Evolutionary conservation across 2,113 vertebrate species (phyloP).

Genomic region (Clinocottus analis): DNA sequence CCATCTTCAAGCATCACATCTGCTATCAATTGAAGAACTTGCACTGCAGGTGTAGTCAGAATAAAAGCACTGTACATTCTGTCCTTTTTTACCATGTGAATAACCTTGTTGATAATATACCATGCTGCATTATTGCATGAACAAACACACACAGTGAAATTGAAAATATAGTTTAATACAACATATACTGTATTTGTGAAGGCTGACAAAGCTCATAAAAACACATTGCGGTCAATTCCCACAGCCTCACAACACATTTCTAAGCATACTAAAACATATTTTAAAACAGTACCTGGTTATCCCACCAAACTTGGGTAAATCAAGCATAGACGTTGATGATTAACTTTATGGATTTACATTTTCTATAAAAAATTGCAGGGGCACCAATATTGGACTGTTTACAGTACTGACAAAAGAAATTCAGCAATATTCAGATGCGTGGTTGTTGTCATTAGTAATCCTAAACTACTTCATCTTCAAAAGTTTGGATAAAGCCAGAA

Average conservation of each 20-base stretch:
- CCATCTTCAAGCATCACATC: neutral
- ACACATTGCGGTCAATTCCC: conserved; percentile 29
- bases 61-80: neutral
- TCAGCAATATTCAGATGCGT: conserved; percentile 21
- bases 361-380: conserved; percentile 2
- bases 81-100: neutral
- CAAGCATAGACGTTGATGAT: conserved; percentile 13
- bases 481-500: conserved; percentile 24
- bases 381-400: conserved; percentile 17
- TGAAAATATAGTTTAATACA: conserved; percentile 78
- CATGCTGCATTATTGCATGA: neutral
- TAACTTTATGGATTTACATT: conserved; percentile 3
- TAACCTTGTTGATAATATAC: neutral
- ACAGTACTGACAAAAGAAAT: conserved; percentile 20
- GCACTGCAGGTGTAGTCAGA: neutral
- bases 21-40: neutral
- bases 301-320: conserved; percentile 36
- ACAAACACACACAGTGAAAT: conserved; percentile 30
- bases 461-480: neutral
- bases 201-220: conserved; percentile 53
- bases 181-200: conserved; percentile 52
- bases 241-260: conserved; percentile 55
- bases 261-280: conserved; percentile 45
- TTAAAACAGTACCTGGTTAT: conserved; percentile 22
- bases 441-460: conserved; percentile 14